phyloP scores from a whole-genome alignment of 2,888 invertebrate genomes.

The Pegoplata infirma region DNA sequence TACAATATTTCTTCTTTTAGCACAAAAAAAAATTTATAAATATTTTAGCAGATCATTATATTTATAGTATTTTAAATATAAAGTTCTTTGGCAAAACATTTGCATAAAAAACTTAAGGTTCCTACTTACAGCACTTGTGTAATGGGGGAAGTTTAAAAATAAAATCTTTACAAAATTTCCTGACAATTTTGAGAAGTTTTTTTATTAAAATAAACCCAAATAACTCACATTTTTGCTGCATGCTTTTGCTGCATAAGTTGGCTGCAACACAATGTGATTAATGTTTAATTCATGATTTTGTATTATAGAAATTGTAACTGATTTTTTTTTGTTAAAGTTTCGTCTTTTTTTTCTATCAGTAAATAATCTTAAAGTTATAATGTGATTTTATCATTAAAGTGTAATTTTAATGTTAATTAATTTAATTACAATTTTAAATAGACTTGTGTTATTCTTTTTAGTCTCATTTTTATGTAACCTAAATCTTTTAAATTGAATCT shows the following conservation, averaged over 20 bases:
- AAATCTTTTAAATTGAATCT: constrained; percentile 13
- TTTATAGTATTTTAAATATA: background rate
- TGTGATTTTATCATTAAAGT: background rate
- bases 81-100: background rate
- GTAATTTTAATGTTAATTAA: constrained; percentile 11
- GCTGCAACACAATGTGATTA: background rate
- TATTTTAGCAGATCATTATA: background rate
- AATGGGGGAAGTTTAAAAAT: too few species aligned
- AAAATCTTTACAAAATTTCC: background rate
- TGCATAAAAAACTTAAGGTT: background rate
- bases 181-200: too few species aligned
- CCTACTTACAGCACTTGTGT: background rate
- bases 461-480: constrained; percentile 9
- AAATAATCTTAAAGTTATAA: background rate
- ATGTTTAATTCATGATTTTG: background rate
- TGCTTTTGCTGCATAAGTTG: too few species aligned
- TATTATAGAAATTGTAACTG: background rate
- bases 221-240: too few species aligned
- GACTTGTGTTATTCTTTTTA: background rate
- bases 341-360: background rate
- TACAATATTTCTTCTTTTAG: too few species aligned
- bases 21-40: constrained; percentile 2
- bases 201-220: too few species aligned
- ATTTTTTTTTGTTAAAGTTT: background rate
- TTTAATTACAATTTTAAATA: constrained; percentile 1